Base-by-base conservation (phyloP, 2,888 invertebrate genomes). In the Drosophila cyrtoloma region DNA sequence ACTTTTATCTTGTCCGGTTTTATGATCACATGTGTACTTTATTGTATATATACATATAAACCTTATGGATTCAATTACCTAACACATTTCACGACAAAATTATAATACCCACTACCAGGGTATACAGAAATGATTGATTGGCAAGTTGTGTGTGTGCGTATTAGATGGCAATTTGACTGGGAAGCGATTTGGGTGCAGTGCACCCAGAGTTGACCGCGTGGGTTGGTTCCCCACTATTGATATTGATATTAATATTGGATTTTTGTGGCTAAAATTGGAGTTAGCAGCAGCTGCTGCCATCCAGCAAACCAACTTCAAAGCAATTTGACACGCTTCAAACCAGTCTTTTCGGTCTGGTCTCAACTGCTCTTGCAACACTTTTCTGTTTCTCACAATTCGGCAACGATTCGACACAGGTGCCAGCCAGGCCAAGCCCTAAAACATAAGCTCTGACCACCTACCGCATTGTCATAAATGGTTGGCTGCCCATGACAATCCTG, bases 271-370 rank as follows among this genome's bases (percentile, higher is more conserved):
- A 77, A 77, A 79, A 69, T 79, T 79, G 51, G 28, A 64, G 50
- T 58, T 58, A 66, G 59, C 42, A 63, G 37, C 67, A 30, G 59
- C 68, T 63, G 77, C 74, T 73, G 75, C 66, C 86, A 79, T 72
- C 76, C 66, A 82, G 68, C 67, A 37, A n/a, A 26, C 28, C 16
- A 35, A 55, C 55, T 69, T 71, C n/a, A 33, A 50, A 63, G 79
- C 79, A 81, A 89, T 81, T 86, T 77, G 87, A 79, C 77, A 82
- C 85, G 85, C 85, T 85, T 74, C 69, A 77, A 86, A 86, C 85
- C 72, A 72, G 85, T 89, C 75, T 89, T 73, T 65, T 47, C 14
- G 0, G 30, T 42, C 69, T 66, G 65, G 57, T 58, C 50, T 69
- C n/a, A n/a, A 39, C 19, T 30, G 19, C 69, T 79, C 87, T 89